phyloP scores from a whole-genome alignment of 2,888 invertebrate genomes.

The Nysson spinosus region DNA sequence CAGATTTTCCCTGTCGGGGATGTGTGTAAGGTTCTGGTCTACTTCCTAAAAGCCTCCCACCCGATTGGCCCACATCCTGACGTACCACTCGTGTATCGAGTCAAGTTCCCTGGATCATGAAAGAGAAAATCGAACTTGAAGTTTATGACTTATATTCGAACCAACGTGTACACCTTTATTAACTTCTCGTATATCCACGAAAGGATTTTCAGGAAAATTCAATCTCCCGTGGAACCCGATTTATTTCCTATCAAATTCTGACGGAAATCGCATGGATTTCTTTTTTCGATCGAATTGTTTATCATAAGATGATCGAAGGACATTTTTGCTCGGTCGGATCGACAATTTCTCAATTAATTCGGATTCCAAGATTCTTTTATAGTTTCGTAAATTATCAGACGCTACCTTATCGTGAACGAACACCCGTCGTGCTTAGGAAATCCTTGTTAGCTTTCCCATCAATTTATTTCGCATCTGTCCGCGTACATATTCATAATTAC shows the following conservation, averaged over 20 bases:
- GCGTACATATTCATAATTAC: conserved; percentile 19
- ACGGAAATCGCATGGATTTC: too few relatives aligned
- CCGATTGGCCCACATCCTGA: conserved; percentile 16
- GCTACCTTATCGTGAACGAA: background rate
- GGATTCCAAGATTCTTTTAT: conserved; percentile 9
- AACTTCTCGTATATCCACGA: conserved; percentile 16
- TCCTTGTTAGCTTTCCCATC: background rate
- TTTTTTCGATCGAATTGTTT: too few relatives aligned
- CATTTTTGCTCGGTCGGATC: too few relatives aligned
- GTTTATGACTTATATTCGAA: background rate
- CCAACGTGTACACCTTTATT: conserved; percentile 9
- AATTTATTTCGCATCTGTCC: conserved; percentile 9
- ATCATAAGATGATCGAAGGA: too few relatives aligned
- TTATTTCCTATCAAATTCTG: background rate
- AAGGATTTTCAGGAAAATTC: background rate
- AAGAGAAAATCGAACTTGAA: conserved; percentile 4
- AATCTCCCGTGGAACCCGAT: background rate
- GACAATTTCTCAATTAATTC: too few relatives aligned
- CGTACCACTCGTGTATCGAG: conserved; percentile 9
- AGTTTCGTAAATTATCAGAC: conserved; percentile 21
- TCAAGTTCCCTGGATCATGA: background rate
- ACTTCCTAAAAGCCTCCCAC: conserved; percentile 41
- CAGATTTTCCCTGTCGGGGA: background rate
- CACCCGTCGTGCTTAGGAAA: background rate
- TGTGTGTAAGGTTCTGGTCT: conserved; percentile 20